phyloP scores from a whole-genome alignment of 2,888 invertebrate species.

The Dorcus parallelipipedus region DNA sequence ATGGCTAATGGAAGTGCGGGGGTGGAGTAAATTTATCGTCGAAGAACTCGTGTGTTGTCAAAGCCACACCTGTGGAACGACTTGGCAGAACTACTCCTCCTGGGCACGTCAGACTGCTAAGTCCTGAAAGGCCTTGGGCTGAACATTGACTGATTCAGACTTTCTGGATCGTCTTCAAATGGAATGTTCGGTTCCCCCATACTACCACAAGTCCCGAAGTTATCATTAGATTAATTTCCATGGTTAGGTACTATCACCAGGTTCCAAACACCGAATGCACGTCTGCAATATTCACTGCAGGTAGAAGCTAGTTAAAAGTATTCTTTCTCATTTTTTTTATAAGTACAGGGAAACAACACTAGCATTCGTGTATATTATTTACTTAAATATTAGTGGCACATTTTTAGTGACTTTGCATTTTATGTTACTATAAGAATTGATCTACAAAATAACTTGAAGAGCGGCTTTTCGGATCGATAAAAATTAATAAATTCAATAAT shows the following conservation, averaged over 20 bases:
- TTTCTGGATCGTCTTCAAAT: conserved; percentile 65
- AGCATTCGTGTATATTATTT: neutral
- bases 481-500: too few species aligned
- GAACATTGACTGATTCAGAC: conserved; percentile 58
- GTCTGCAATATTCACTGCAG: conserved; percentile 59
- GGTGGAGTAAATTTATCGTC: conserved; percentile 47
- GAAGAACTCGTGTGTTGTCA: conserved; percentile 44
- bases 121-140: conserved; percentile 63
- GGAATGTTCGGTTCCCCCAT: conserved; percentile 68
- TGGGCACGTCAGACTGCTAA: conserved; percentile 68
- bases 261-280: conserved; percentile 94
- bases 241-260: too few species aligned
- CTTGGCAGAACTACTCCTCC: conserved; percentile 57
- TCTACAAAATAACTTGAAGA: too few species aligned
- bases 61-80: too few species aligned
- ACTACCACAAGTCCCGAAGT: conserved; percentile 77
- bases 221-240: conserved; percentile 70
- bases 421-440: too few species aligned
- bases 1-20: conserved; percentile 48
- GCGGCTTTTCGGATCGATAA: too few species aligned
- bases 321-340: neutral
- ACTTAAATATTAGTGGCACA: neutral
- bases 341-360: conserved; percentile 9
- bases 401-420: neutral
- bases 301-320: too few species aligned